phyloP scores from a whole-genome alignment of 2,888 invertebrate species.

The Nymphalis c-album region DNA sequence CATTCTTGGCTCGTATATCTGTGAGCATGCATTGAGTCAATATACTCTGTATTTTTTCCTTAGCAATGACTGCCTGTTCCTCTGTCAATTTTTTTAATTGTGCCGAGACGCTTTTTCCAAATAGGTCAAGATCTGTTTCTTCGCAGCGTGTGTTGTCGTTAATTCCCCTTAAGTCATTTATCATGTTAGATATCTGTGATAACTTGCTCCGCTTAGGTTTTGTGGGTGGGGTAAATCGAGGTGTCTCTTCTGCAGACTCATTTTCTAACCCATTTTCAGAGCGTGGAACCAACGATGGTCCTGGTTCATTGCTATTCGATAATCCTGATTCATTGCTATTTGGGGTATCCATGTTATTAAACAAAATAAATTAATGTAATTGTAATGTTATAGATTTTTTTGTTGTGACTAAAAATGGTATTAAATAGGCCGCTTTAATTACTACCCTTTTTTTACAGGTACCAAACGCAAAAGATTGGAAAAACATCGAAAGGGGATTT shows the following conservation, averaged over 20 bases:
- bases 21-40: constrained; percentile 38
- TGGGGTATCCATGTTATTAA: constrained; percentile 30
- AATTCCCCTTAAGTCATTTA: constrained; percentile 30
- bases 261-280: constrained; percentile 38
- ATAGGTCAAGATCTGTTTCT: constrained; percentile 34
- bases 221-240: constrained; percentile 36
- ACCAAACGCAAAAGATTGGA: not conserved
- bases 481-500: constrained; percentile 3
- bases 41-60: constrained; percentile 40
- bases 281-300: constrained; percentile 36
- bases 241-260: constrained; percentile 34
- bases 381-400: constrained; percentile 32
- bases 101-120: constrained; percentile 38
- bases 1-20: constrained; percentile 34
- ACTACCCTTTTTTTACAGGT: no score
- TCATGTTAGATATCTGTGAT: constrained; percentile 37
- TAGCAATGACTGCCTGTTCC: constrained; percentile 40
- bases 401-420: constrained; percentile 29
- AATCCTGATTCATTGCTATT: constrained; percentile 34
- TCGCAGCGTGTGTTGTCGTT: constrained; percentile 26
- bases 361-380: constrained; percentile 11
- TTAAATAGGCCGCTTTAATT: constrained; percentile 9
- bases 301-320: constrained; percentile 35
- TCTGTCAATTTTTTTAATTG: constrained; percentile 39
- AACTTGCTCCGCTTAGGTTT: constrained; percentile 39